Percentiles rank a stretch among this genome's conserved stretches.
These are phyloP conservation scores for Erannis defoliaria DNA, from an alignment of 2,888 invertebrate genomes.

Conservation along the genomic window DNA sequence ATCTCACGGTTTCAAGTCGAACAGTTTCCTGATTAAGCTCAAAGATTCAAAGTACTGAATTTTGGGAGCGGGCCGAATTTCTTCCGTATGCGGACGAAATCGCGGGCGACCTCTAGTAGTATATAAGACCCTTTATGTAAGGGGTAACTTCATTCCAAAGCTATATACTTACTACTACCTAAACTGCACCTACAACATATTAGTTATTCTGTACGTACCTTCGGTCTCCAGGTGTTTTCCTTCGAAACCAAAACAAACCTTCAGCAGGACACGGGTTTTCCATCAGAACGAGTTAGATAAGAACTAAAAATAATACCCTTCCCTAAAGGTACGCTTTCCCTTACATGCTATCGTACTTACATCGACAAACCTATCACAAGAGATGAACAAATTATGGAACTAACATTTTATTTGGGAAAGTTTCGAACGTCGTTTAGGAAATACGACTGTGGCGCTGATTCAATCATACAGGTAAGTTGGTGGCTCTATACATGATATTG, in stretches of 20 bases:
- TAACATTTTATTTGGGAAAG: neutral
- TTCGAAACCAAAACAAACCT: slow-evolving; percentile 5
- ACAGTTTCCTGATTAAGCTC: too few relatives aligned
- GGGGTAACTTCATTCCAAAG: too few relatives aligned
- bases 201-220: too few relatives aligned
- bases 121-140: too few relatives aligned
- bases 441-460: neutral
- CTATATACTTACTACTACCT: too few relatives aligned
- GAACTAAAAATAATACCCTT: slow-evolving; percentile 28
- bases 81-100: too few relatives aligned
- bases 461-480: neutral
- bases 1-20: too few relatives aligned
- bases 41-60: too few relatives aligned
- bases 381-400: neutral
- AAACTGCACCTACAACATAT: too few relatives aligned
- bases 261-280: slow-evolving; percentile 20
- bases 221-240: neutral
- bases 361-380: neutral
- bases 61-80: too few relatives aligned
- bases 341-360: slow-evolving; percentile 31
- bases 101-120: too few relatives aligned
- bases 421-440: neutral
- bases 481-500: slow-evolving; percentile 21
- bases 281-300: slow-evolving; percentile 21
- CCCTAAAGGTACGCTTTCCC: slow-evolving; percentile 19